Evolutionary conservation across 1,140 invertebrate species (phyloP).

Genomic region (Alviniconcha marisindica): DNA sequence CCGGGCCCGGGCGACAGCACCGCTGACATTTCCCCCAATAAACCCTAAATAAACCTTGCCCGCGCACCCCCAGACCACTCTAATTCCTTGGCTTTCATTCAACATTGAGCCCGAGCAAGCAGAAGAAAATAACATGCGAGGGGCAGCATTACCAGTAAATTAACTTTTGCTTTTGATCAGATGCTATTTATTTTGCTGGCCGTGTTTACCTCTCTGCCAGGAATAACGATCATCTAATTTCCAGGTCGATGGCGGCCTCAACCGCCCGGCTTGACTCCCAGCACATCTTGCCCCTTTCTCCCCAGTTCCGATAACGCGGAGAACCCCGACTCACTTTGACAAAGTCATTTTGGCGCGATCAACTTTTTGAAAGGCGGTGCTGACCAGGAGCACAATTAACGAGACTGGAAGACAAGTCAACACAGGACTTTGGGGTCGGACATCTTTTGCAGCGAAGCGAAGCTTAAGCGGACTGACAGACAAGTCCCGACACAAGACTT

Average conservation of each 20-base stretch:
- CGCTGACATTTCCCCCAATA: constrained; percentile 49
- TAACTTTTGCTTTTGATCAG: constrained; percentile 55
- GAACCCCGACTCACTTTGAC: no score
- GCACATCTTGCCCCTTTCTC: no score
- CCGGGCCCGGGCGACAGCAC: constrained; percentile 4
- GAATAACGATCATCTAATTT: constrained; percentile 46
- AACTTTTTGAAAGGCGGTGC: no score
- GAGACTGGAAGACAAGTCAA: no score
- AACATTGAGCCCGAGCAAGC: constrained; percentile 35
- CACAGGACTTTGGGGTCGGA: no score
- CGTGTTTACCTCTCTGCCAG: constrained; percentile 46
- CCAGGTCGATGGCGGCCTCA: constrained; percentile 24
- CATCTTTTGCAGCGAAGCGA: no score
- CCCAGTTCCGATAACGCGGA: no score
- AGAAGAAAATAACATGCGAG: constrained; percentile 44
- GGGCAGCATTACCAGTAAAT: constrained; percentile 50
- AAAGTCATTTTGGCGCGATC: no score
- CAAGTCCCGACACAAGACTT: no score
- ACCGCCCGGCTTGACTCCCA: no score
- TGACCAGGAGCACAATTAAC: no score
- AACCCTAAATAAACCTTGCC: constrained; percentile 48
- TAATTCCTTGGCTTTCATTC: constrained; percentile 45
- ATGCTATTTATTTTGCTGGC: constrained; percentile 48
- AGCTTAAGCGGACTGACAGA: no score
- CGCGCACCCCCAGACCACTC: constrained; percentile 37